phyloP scores from a whole-genome alignment of 92 coral and sea anemone genomes.

The Epizoanthus ramosus region DNA sequence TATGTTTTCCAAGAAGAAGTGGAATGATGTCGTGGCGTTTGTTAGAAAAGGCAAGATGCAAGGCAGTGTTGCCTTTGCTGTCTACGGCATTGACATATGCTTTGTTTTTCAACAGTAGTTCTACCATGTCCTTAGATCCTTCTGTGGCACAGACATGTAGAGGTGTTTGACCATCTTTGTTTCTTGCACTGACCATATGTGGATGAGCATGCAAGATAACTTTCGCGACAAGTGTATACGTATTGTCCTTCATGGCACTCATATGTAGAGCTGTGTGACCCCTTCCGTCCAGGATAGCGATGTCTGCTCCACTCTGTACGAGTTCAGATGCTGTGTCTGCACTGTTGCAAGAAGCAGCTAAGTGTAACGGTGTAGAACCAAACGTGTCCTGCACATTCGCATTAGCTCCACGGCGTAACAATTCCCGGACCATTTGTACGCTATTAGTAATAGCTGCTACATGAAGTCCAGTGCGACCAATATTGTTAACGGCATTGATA shows the following conservation, averaged over 20 bases:
- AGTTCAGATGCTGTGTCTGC: slow-evolving; percentile 11
- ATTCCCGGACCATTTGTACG: slow-evolving; percentile 10
- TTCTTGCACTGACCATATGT: slow-evolving; percentile 3
- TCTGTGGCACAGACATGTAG: slow-evolving; percentile 28
- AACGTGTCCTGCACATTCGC: slow-evolving; percentile 2
- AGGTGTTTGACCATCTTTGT: slow-evolving; percentile 25
- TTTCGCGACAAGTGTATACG: background rate
- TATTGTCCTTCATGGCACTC: background rate
- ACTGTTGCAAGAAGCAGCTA: slow-evolving; percentile 9
- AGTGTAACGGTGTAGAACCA: slow-evolving; percentile 16
- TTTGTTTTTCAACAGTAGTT: slow-evolving; percentile 5
- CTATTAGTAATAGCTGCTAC: slow-evolving; percentile 11
- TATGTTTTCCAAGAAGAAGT: slow-evolving; percentile 5
- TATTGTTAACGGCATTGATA: background rate
- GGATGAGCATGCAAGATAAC: slow-evolving; percentile 26
- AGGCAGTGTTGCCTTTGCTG: slow-evolving; percentile 14
- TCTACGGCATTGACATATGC: slow-evolving; percentile 15
- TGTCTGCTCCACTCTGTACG: slow-evolving; percentile 7
- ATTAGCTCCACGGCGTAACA: slow-evolving; percentile 18
- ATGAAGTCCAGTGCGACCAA: slow-evolving; percentile 26
- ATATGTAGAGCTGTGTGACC: slow-evolving; percentile 43
- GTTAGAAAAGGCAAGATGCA: slow-evolving; percentile 34
- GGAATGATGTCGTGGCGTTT: background rate
- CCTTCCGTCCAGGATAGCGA: slow-evolving; percentile 5
- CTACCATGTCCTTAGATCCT: background rate